Evolutionary conservation across 2,888 invertebrate genomes (phyloP), one percentile per base, ranked within the genome.

Genomic region (Ichneumon xanthorius): DNA sequence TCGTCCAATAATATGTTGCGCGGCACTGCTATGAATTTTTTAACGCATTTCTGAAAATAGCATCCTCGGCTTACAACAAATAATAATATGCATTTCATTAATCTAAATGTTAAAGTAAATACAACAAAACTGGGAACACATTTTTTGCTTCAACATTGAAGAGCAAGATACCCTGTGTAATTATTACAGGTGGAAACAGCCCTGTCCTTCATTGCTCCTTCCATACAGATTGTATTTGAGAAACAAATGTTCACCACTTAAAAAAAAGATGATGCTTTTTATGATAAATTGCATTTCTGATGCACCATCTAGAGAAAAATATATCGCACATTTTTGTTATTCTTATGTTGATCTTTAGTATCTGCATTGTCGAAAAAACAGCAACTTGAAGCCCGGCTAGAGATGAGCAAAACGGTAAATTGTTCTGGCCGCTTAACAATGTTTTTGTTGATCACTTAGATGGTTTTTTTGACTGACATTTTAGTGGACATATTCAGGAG

Each of bases 1-100:
- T 82, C 82, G 5, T 72, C 30, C 19, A 82, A 72, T 45, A 77
- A 78, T 22, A 77, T 22, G 11, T 77, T 82, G 7, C 26, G n/a
- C 6, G 82, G 82, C 16, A 82, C 72, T 7, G 72, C n/a, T 2
- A 73, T 37, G 3, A 78, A 45, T 40, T 78, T 72, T 72, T 67
- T 14, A 16, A 72, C n/a, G 37, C 55, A 77, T 2, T 63, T 77
- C 82, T 82, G 77, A 14, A 55, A 33, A 11, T 40, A 11, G 40
- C 9, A 40, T 11, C 3, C 4, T 7, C 4, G 4, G 4, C n/a
- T 70, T 16, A 26, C 4, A 0, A 61, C 61, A 16, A 26, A 61
- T 61, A 30, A 26, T 30, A 30, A 30, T 14, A 16, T 26, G 30
- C n/a, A n/a, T 53, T 53, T 53, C 4, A 53, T n/a, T 53, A 11